phyloP scores from a whole-genome alignment of 2,888 invertebrate genomes.

The Amaurobius ferox region DNA sequence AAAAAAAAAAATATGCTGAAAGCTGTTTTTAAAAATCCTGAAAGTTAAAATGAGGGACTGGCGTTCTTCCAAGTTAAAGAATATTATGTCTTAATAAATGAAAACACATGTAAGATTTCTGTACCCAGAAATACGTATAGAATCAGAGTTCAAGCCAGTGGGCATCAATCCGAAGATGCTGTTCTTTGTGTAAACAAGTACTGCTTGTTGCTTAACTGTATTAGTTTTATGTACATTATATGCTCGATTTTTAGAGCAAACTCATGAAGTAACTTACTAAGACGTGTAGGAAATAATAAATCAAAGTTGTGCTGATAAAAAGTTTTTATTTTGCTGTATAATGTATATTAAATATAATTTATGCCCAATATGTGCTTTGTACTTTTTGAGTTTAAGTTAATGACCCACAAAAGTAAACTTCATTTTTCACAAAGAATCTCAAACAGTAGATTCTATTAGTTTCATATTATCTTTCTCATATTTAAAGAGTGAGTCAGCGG shows the following conservation, averaged over 20 bases:
- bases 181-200: constrained; percentile 22
- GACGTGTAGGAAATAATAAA: constrained; percentile 29
- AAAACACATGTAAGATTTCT: no score
- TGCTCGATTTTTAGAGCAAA: constrained; percentile 66
- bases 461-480: no score
- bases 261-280: constrained; percentile 31
- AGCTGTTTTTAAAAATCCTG: background rate
- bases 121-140: background rate
- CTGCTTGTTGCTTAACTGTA: constrained; percentile 57
- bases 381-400: no score
- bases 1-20: background rate
- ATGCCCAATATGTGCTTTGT: constrained; percentile 21
- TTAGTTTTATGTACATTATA: constrained; percentile 53
- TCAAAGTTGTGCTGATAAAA: constrained; percentile 61
- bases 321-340: constrained; percentile 70
- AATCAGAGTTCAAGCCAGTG: background rate
- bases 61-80: no score
- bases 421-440: no score
- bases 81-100: no score
- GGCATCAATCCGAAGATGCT: no score
- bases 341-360: constrained; percentile 65
- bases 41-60: background rate
- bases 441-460: no score
- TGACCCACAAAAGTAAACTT: no score
- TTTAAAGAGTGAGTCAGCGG: no score